Percentiles rank a stretch among this genome's conserved stretches.
phyloP scores from a whole-genome alignment of 2,113 vertebrate species.

The Hemibagrus wyckioides region DNA sequence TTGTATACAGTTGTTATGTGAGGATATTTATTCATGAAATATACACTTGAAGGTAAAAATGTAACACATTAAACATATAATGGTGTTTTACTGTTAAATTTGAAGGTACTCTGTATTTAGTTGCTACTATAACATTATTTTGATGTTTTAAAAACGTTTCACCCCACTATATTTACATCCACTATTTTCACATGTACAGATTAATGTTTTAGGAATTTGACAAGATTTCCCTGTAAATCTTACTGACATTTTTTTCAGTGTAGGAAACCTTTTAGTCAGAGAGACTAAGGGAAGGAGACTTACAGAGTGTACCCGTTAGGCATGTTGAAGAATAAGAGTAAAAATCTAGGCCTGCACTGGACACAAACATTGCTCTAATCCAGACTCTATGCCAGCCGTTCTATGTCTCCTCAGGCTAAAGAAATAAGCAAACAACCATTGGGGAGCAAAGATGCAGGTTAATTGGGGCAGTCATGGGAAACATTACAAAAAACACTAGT shows the following conservation, averaged over 20 bases:
- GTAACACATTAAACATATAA: too few relatives aligned
- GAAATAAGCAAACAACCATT: conserved; percentile 32
- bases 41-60: too few relatives aligned
- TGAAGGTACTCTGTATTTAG: too few relatives aligned
- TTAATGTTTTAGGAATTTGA: not conserved
- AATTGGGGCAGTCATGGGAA: not conserved
- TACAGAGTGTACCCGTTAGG: conserved; percentile 23
- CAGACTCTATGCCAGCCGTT: conserved; percentile 7
- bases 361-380: conserved; percentile 37
- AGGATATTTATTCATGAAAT: too few relatives aligned
- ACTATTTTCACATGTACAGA: not conserved
- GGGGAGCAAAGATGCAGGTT: not conserved
- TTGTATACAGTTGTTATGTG: too few relatives aligned
- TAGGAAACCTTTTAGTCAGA: conserved; percentile 2
- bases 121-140: too few relatives aligned
- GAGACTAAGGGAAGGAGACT: not conserved
- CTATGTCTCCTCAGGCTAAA: conserved; percentile 38
- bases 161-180: not conserved
- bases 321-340: conserved; percentile 35
- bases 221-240: not conserved
- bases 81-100: too few relatives aligned
- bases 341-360: conserved; percentile 21
- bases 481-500: not conserved
- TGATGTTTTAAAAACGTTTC: too few relatives aligned
- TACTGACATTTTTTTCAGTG: not conserved